Base-by-base conservation (phyloP, 2,113 vertebrate species). In the Gymnorhina tibicen region DNA sequence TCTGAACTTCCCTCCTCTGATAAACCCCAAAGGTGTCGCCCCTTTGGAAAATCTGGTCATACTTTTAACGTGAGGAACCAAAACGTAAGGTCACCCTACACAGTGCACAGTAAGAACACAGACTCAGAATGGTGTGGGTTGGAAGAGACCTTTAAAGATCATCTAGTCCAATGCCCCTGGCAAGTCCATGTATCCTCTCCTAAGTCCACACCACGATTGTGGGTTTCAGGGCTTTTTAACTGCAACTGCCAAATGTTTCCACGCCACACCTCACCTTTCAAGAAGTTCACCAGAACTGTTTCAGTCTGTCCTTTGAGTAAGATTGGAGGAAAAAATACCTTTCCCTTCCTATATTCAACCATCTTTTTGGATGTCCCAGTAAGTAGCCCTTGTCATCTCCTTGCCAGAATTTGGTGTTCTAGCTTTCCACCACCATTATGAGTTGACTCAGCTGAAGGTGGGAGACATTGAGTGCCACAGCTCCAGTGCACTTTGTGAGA, bases 1-100 rank as follows among this genome's bases (percentile, higher is more conserved):
- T 6, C 41, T 58, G 50, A 5, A 37, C 11, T 59, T 41, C 35
- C 9, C 37, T 55, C 37, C 32, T 64, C 35, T 72, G 35, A 7
- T 19, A 28, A 91, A 76, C 9, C 4, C 21, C 39, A 14, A 1
- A 9, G 52, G 16, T 1, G 2, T 16, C 2, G 2, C 50, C 4
- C 15, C 21, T 69, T 70, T 58, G 50, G 20, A 56, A 82, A 72
- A 50, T 46, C 67, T 64, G 3, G 4, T 58, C 13, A 2, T 19
- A 16, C 4, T 35, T 63, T 7, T 20, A 64, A 23, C 1, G 5
- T 6, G 28, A 59, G 49, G 30, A 89, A 16, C 26, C 33, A 39
- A 59, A 47, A 24, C 20, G 23, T 46, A 23, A 6, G 11, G 15
- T 78, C 15, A 30, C 33, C 20, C 20, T 12, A 9, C 30, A 8